Base-by-base conservation (phyloP, 2,797 vertebrate species). In the Sebastes melanostomus region DNA sequence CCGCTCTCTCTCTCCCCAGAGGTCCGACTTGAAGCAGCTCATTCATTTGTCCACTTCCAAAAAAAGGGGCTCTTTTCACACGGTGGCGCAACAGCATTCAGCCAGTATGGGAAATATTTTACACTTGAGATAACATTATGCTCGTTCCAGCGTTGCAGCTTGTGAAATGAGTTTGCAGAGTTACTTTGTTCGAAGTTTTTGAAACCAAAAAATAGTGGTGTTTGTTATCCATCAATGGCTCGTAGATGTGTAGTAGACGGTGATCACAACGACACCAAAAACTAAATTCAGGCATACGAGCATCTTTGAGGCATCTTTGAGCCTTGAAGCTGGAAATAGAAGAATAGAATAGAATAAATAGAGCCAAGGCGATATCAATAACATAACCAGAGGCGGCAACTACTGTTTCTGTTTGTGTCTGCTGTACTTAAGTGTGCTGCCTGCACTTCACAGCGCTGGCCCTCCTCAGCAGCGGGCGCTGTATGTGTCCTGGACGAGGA, bases 1-100 rank as follows among this genome's bases (percentile, higher is more conserved):
- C 61, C 38, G 18, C 61, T 36, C 38, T 16, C 38, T 46, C 70
- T 46, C 71, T 61, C 30, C 75, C 83, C 59, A 70, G 86, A 74
- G 87, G 69, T 83, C 81, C 67, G 66, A 88, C 72, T 87, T 72
- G 68, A 86, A 87, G 89, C 83, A 71, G 83, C 85, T 83, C 75
- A 75, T 90, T 91, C 85, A 86, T 89, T 86, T 82, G 84, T 88
- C 84, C 74, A 77, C 81, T 81, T 86, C 66, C 68, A 66, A 85
- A 81, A 75, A 42, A 36, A 36, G 11, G 14, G 69, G 50, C 36
- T 78, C 58, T 83, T 55, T 70, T 75, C 70, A 76, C 65, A 61
- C 30, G 4, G 11, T 65, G 3, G 29, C 66, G 27, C 67, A 60
- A 54, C 32, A 52, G 75, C 29, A 75, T 68, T 68, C 66, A 74